These are phyloP conservation scores for Drusus annulatus DNA, from an alignment of 1,140 invertebrate genomes.

Conservation along the genomic window DNA sequence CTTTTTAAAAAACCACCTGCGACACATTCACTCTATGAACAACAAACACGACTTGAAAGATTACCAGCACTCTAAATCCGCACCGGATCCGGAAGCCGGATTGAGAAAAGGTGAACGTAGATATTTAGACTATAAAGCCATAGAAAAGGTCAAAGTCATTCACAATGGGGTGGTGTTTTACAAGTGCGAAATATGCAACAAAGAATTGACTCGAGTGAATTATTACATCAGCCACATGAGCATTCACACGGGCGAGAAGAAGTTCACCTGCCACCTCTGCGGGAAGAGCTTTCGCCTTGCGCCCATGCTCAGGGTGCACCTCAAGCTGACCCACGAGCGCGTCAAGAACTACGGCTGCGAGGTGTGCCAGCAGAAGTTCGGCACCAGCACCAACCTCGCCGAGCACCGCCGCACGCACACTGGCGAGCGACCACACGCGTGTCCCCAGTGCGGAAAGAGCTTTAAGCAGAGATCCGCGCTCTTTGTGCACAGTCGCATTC, in stretches of 20 bases:
- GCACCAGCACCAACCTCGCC: conserved; percentile 70
- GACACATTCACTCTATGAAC: conserved; percentile 52
- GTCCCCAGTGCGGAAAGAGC: conserved; percentile 70
- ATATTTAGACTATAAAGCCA: conserved; percentile 64
- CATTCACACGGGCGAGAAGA: conserved; percentile 82
- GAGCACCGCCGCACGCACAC: conserved; percentile 81
- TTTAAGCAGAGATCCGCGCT: conserved; percentile 68
- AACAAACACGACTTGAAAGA: conserved; percentile 44
- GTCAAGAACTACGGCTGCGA: conserved; percentile 72
- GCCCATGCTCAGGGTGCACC: conserved; percentile 74
- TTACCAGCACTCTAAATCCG: conserved; percentile 35
- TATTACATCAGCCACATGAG: conserved; percentile 75
- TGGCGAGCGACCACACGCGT: conserved; percentile 75
- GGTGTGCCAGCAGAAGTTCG: conserved; percentile 73
- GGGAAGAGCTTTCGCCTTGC: conserved; percentile 81
- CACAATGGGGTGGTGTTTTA: conserved; percentile 70
- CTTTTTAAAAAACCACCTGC: conserved; percentile 58
- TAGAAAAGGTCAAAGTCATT: conserved; percentile 67
- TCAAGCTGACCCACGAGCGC: conserved; percentile 76
- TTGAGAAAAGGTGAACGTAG: conserved; percentile 56
- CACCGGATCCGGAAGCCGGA: neutral
- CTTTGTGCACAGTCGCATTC: conserved; percentile 69
- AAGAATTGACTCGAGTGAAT: conserved; percentile 74
- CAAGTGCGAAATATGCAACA: conserved; percentile 74
- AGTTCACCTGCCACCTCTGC: conserved; percentile 81